Conservation (phyloP, 1,140 invertebrate species). For the Drosophila chauvacae region DNA sequence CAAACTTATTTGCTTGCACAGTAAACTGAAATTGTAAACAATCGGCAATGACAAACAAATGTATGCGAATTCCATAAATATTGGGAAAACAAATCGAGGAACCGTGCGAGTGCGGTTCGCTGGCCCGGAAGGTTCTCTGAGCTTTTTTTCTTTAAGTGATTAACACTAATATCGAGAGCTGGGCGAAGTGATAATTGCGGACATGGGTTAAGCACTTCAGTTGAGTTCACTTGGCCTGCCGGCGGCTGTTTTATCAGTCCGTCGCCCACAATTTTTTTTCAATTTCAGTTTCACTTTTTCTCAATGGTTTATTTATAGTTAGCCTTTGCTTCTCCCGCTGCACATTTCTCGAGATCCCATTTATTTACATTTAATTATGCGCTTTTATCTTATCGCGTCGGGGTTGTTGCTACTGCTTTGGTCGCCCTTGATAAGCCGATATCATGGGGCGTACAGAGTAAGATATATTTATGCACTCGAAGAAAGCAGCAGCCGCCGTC, state of each 20-base stretch:
- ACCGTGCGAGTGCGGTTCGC: slow-evolving; percentile 9
- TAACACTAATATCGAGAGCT: slow-evolving; percentile 24
- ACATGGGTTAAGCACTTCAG: slow-evolving; percentile 38
- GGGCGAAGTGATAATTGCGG: slow-evolving; percentile 34
- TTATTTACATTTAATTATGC: slow-evolving; percentile 59
- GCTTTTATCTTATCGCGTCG: slow-evolving; percentile 59
- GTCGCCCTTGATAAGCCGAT: slow-evolving; percentile 27
- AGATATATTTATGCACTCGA: slow-evolving; percentile 25
- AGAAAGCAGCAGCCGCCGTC: slow-evolving; percentile 31
- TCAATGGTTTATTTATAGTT: slow-evolving; percentile 29
- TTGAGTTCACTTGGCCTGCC: slow-evolving; percentile 18
- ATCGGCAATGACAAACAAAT: slow-evolving; percentile 34
- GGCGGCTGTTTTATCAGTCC: slow-evolving; percentile 13
- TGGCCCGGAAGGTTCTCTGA: neutral
- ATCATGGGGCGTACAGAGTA: slow-evolving; percentile 25
- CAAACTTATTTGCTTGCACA: slow-evolving; percentile 29
- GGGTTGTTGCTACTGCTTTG: slow-evolving; percentile 19
- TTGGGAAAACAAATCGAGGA: slow-evolving; percentile 29
- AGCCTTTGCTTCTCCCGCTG: slow-evolving; percentile 17
- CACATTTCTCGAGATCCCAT: slow-evolving; percentile 41
- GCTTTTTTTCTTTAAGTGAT: slow-evolving; percentile 4
- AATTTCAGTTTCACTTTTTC: slow-evolving; percentile 36
- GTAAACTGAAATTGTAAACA: slow-evolving; percentile 44
- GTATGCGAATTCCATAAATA: slow-evolving; percentile 36
- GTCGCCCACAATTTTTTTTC: slow-evolving; percentile 21